These are phyloP conservation scores for Chelonia mydas DNA, from an alignment of 2,797 vertebrate genomes.

Conservation along the genomic window DNA sequence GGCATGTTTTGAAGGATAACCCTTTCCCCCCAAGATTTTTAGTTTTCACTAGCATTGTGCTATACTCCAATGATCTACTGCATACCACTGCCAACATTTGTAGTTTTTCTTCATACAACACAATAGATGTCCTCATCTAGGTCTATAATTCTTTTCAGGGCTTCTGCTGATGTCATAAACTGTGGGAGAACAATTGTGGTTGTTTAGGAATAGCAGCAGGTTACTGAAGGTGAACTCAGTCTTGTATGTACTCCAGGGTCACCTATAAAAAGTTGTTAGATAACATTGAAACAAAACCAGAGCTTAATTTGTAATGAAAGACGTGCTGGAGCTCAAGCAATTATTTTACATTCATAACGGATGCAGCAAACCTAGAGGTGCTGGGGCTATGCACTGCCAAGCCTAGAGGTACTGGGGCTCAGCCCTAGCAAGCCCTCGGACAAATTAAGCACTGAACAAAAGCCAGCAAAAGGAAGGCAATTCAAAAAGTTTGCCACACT, in stretches of 20 bases:
- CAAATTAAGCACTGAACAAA: not conserved
- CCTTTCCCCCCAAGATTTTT: not conserved
- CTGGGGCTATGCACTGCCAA: no score
- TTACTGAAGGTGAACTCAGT: not conserved
- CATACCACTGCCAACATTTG: not conserved
- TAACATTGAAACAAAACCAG: not conserved
- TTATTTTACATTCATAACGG: no score
- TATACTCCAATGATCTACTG: not conserved
- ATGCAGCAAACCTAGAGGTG: no score
- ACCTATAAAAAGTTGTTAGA: not conserved
- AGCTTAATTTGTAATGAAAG: no score
- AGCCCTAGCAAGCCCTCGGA: no score
- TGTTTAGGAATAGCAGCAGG: conserved; percentile 8
- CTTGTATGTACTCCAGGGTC: not conserved
- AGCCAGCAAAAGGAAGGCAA: not conserved
- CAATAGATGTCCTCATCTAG: not conserved
- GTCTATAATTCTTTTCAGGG: not conserved
- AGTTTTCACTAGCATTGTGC: not conserved
- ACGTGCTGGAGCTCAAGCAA: no score
- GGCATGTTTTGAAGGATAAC: not conserved
- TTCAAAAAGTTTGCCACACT: no score
- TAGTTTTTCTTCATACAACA: not conserved
- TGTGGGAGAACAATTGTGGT: not conserved
- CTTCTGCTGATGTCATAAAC: not conserved
- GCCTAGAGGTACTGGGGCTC: no score